phyloP scores from a whole-genome alignment of 2,113 vertebrate genomes.

The Tenebrosternarchus preto region DNA sequence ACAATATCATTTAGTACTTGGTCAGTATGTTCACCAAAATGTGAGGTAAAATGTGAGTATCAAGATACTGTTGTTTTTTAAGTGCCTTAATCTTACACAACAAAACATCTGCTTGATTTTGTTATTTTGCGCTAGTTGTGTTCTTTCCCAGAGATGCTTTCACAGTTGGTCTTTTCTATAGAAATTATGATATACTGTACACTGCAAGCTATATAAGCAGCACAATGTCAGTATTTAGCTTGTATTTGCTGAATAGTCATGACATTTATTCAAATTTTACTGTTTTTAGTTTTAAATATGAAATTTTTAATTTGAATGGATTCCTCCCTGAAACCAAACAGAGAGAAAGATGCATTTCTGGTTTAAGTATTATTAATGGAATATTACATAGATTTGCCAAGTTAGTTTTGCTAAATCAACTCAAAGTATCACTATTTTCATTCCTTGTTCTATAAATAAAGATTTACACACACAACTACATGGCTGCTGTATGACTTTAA shows the following conservation, averaged over 20 bases:
- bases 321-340: not conserved
- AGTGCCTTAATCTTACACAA: conserved; percentile 17
- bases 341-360: not conserved
- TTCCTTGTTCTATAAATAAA: conserved; percentile 14
- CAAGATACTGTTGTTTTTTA: conserved; percentile 31
- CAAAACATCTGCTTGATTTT: conserved; percentile 28
- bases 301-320: too few species aligned
- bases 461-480: not conserved
- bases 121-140: not conserved
- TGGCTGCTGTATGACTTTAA: not conserved
- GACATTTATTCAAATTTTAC: too few species aligned
- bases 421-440: not conserved
- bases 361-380: not conserved
- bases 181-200: conserved; percentile 2
- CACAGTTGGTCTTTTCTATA: not conserved
- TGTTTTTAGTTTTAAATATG: too few species aligned
- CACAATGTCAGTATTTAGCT: not conserved
- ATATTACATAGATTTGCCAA: not conserved
- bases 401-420: not conserved
- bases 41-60: conserved; percentile 29
- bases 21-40: conserved; percentile 48
- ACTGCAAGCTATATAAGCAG: not conserved
- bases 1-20: conserved; percentile 41
- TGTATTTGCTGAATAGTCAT: too few species aligned
- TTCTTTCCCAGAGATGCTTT: not conserved